Percentiles rank a stretch among this genome's conserved stretches.
phyloP scores from a whole-genome alignment of 2,113 vertebrate genomes.

The Cyphomyrus plagiostoma region DNA sequence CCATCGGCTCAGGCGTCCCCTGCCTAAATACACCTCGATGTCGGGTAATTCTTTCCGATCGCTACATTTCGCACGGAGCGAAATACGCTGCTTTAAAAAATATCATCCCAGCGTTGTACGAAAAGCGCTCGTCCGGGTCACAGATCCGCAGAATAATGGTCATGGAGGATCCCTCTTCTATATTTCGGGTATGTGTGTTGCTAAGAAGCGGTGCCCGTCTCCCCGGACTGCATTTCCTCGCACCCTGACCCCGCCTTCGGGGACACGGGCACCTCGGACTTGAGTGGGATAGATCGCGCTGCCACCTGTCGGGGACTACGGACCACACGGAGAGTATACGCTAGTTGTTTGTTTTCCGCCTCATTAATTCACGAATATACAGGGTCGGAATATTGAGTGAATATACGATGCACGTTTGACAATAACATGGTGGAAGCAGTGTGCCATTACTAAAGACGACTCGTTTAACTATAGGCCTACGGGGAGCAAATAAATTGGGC shows the following conservation, averaged over 20 bases:
- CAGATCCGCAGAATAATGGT: background rate
- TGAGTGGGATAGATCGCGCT: conserved; percentile 4
- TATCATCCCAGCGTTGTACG: background rate
- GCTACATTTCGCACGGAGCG: background rate
- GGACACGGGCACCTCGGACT: background rate
- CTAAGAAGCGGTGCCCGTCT: conserved; percentile 23
- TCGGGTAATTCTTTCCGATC: background rate
- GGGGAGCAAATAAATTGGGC: background rate
- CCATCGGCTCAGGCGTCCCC: conserved; percentile 10
- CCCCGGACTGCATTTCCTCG: conserved; percentile 12
- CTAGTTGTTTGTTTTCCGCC: background rate
- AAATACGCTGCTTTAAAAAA: background rate
- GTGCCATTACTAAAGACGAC: background rate
- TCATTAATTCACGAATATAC: background rate
- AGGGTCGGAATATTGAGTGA: background rate
- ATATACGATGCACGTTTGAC: background rate
- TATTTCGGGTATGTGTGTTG: conserved; percentile 14
- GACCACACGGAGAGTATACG: background rate
- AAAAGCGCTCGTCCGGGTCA: background rate
- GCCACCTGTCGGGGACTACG: conserved; percentile 27
- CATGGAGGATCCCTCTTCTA: background rate
- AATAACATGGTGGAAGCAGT: background rate
- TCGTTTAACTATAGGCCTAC: background rate
- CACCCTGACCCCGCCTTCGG: conserved; percentile 18
- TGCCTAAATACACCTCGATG: background rate